Evolutionary conservation across 2,797 vertebrate genomes (phyloP), one percentile per base, ranked within the genome.

Genomic region (Cichlasoma orientale): DNA sequence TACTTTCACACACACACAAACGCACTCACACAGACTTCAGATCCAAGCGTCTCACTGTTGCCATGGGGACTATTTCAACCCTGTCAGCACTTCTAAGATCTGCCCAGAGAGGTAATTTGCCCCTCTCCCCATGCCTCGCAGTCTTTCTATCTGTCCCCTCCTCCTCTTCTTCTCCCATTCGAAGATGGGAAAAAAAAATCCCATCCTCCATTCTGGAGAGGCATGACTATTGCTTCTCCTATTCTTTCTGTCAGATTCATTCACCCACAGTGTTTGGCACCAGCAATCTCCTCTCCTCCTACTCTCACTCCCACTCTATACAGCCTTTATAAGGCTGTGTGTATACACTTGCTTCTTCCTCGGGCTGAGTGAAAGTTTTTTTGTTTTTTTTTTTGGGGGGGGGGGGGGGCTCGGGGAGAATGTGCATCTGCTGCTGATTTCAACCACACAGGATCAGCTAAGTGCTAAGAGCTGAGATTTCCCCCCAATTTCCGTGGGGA

Each of bases 231-330:
- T 88, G 76, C 75, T 77, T 79, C 84, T 82, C 77, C 82, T 89
- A 57, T 88, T 89, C 87, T 85, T 63, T 78, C 82, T 57, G 82
- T 90, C 88, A 84, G 83, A 91, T 92, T 91, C 92, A 91, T 92
- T 93, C 92, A 93, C 80, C 88, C 89, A 92, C 86, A 81, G 83
- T 80, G 84, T 91, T 92, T 91, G 88, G 86, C 88, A 90, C 75
- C 84, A 76, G 77, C 86, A 57, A 70, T 58, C 82, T 90, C 68
- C 85, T 89, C 88, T 86, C 90, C 87, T 92, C 90, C 93, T 74
- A 87, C 88, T 85, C 89, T 61, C 68, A 82, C 88, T 88, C 89
- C 89, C 57, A 86, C 90, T 90, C 82, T 21, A 79, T 80, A 77
- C 76, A 89, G 85, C 75, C 83, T 87, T 86, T 82, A 55, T 71